Conservation (phyloP, 2,888 invertebrate species). For the Crocallis elinguaria region DNA sequence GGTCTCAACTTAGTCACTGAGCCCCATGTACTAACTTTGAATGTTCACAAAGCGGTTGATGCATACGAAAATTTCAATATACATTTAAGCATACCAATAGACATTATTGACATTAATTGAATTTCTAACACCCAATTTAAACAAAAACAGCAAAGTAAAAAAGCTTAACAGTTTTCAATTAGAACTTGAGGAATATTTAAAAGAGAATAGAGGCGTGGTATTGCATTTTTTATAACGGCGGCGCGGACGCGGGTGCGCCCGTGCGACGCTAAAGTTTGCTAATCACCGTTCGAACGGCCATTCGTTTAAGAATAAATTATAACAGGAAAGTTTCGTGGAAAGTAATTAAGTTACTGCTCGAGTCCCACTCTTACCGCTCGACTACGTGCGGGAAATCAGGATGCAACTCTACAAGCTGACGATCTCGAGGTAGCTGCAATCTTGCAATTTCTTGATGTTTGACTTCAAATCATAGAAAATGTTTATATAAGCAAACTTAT, state of each 20-base stretch:
- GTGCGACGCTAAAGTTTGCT: conserved; percentile 58
- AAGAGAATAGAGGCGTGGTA: background rate
- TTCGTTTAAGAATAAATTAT: conserved; percentile 71
- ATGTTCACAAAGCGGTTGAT: too few relatives aligned
- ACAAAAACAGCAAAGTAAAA: background rate
- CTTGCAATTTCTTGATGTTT: too few relatives aligned
- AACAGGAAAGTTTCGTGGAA: conserved; percentile 54
- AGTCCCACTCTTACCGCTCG: conserved; percentile 34
- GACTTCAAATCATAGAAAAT: background rate
- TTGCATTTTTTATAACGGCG: conserved; percentile 14
- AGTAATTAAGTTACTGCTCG: conserved; percentile 60
- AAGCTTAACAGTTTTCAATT: background rate
- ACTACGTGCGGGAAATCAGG: conserved; percentile 33
- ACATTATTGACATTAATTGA: too few relatives aligned
- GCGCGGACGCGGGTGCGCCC: conserved; percentile 13
- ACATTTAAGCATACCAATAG: too few relatives aligned
- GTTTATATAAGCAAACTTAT: too few relatives aligned
- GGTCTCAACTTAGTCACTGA: too few relatives aligned
- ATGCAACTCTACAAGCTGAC: background rate
- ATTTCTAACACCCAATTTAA: too few relatives aligned
- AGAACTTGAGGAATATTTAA: background rate
- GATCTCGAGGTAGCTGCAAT: background rate
- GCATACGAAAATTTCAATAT: too few relatives aligned
- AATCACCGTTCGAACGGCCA: conserved; percentile 66
- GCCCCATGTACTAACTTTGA: too few relatives aligned